Evolutionary conservation across 2,797 vertebrate species (phyloP), one percentile per base, ranked within the genome.

Genomic region (Neomorphus geoffroyi): DNA sequence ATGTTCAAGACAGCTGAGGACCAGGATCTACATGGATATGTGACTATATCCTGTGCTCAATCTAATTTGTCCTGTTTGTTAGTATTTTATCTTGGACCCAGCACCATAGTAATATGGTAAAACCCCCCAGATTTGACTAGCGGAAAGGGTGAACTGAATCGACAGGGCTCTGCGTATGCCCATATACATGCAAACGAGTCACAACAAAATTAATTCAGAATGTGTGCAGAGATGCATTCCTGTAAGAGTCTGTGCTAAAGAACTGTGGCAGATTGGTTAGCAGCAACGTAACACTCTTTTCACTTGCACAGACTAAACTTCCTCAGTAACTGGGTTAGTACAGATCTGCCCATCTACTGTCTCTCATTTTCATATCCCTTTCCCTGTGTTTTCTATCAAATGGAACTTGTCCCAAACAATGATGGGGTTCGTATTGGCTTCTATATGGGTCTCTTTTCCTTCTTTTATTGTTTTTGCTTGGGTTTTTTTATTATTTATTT

Each of bases 261-360:
- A 37, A 17, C 41, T 8, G 28, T 33, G 32, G 30, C 23, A 50
- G 53, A 13, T 3, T 6, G 22, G 18, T 22, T 51, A 74, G 46
- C 3, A 32, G 73, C 17, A 28, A 33, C 56, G 28, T 35, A 77
- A 32, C 56, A 5, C 15, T 33, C 28, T 32, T 39, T 28, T 56
- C 46, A 17, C 35, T 37, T 1, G 0, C 35, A 35, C 17, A 56
- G 11, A 26, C 22, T 1, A 26, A 14, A 43, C 5, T 8, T 37
- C 61, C 37, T n/a, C 57, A 37, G 75, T 14, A 37, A 62, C 6
- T 11, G 5, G 43, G 15, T n/a, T 35, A 51, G 43, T 51, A 58
- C 46, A 33, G 32, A 15, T 28, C 53, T 41, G 53, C 61, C 48
- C 27, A 3, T 19, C 27, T 53, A 6, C 15, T 32, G 32, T 7